phyloP scores from a whole-genome alignment of 1,140 invertebrate species.

The Lepidurus couesii region DNA sequence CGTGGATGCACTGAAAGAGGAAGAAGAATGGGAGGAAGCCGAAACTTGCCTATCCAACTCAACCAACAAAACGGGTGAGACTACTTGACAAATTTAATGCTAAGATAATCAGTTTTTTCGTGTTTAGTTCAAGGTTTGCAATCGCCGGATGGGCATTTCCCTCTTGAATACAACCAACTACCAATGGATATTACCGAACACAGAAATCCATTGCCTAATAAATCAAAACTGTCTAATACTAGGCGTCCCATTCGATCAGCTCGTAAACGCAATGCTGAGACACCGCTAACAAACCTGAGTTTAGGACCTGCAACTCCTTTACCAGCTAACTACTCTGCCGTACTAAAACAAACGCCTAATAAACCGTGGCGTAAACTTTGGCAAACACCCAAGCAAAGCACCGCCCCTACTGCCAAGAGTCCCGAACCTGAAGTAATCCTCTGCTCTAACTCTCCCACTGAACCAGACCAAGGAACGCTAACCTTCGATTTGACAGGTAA shows the following conservation, averaged over 20 bases:
- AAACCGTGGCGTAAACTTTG: background rate
- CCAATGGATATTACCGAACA: background rate
- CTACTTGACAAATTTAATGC: background rate
- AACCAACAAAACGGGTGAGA: background rate
- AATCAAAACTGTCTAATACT: background rate
- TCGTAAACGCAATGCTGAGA: background rate
- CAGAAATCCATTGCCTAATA: background rate
- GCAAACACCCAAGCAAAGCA: background rate
- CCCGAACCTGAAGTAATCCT: background rate
- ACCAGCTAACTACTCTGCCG: background rate
- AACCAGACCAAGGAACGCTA: background rate
- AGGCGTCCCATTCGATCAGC: background rate
- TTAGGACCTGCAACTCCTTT: background rate
- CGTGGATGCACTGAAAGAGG: background rate
- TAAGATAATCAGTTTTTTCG: background rate
- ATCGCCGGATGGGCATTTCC: background rate
- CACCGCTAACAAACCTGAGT: background rate
- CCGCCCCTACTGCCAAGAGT: background rate
- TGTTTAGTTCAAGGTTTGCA: background rate
- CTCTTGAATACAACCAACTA: background rate
- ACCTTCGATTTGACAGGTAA: slow-evolving; percentile 3
- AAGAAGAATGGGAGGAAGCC: slow-evolving; percentile 11
- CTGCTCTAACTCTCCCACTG: background rate
- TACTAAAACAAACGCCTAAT: slow-evolving; percentile 5
- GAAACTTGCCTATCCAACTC: background rate